phyloP scores from a whole-genome alignment of 92 coral and sea anemone genomes.

The Porites lobata region DNA sequence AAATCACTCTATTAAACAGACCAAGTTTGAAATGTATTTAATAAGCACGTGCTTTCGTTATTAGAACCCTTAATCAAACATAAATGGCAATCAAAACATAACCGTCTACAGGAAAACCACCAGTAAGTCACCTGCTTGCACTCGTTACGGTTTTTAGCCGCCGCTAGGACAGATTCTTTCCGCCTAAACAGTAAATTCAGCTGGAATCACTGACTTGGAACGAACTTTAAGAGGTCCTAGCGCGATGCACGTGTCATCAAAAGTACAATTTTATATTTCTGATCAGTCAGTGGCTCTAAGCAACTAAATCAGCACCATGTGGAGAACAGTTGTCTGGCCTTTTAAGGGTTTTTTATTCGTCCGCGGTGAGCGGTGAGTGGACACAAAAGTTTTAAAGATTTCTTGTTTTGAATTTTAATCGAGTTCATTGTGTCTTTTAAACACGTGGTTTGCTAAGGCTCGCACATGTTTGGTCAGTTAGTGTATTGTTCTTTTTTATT shows the following conservation, averaged over 20 bases:
- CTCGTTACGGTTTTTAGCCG: not conserved
- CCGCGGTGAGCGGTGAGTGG: not conserved
- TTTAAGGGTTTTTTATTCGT: slow-evolving; percentile 17
- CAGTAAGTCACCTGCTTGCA: slow-evolving; percentile 19
- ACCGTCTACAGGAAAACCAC: not conserved
- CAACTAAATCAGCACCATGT: slow-evolving; percentile 1
- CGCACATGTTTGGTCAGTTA: slow-evolving; percentile 48
- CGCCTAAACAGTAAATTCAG: not conserved
- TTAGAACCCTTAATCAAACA: not conserved
- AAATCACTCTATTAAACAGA: not conserved
- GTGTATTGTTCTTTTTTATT: slow-evolving; percentile 29
- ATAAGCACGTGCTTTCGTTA: slow-evolving; percentile 8
- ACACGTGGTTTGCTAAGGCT: slow-evolving; percentile 53
- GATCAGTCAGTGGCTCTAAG: not conserved
- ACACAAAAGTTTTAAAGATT: slow-evolving; percentile 40
- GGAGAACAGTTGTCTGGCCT: slow-evolving; percentile 6
- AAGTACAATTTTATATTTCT: slow-evolving; percentile 2
- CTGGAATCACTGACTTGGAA: slow-evolving; percentile 34
- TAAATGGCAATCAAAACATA: not conserved
- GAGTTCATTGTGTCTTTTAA: slow-evolving; percentile 1
- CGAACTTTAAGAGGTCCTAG: not conserved
- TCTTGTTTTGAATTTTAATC: slow-evolving; percentile 21
- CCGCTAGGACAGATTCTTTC: not conserved
- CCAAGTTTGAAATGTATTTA: slow-evolving; percentile 2
- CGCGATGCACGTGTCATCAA: not conserved